phyloP scores from a whole-genome alignment of 2,113 vertebrate species.

The Anolis carolinensis region DNA sequence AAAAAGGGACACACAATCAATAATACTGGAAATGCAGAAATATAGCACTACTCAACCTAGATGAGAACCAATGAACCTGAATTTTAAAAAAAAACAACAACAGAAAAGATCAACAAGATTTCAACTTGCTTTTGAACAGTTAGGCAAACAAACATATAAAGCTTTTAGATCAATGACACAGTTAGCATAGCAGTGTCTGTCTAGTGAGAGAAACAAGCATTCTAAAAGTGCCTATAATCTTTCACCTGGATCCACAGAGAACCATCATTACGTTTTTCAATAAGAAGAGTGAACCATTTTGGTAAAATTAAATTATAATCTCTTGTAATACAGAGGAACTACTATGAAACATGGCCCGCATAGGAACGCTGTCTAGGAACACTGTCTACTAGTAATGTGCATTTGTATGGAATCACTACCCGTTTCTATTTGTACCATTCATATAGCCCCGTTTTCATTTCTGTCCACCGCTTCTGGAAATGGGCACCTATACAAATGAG shows the following conservation, averaged over 20 bases:
- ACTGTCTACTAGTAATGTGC: too few species aligned
- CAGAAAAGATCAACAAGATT: neutral
- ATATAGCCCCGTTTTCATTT: too few species aligned
- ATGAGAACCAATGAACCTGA: neutral
- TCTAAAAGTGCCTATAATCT: neutral
- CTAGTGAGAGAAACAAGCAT: neutral
- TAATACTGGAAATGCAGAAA: neutral
- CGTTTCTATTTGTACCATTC: too few species aligned
- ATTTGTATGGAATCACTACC: too few species aligned
- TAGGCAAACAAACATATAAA: neutral
- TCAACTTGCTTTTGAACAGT: neutral
- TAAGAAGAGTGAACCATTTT: neutral
- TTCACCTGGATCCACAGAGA: neutral
- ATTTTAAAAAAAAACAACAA: neutral
- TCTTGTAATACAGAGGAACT: too few species aligned
- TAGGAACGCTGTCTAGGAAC: too few species aligned
- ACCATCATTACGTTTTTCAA: conserved; percentile 13
- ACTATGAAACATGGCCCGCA: too few species aligned
- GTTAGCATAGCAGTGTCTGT: neutral
- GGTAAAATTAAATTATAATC: neutral
- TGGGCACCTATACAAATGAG: too few species aligned
- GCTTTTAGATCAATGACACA: neutral
- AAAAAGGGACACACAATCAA: neutral
- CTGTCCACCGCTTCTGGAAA: too few species aligned
- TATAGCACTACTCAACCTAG: neutral